Evolutionary conservation across 1,140 invertebrate species (phyloP).

Genomic region (Bombus huntii): DNA sequence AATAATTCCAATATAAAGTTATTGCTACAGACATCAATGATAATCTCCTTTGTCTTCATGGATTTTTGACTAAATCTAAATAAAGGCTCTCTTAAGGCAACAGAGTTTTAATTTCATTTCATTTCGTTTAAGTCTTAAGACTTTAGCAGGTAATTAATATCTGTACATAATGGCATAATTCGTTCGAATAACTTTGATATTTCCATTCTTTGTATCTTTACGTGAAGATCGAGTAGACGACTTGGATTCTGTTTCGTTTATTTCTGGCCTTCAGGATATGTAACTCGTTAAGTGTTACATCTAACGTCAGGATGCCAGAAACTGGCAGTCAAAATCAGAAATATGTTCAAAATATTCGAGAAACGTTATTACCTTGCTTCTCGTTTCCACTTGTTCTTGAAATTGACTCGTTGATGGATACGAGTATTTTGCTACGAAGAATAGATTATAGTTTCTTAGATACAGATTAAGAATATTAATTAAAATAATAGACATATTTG

Average conservation of each 20-base stretch:
- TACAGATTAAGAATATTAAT: too few species aligned
- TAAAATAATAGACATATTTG: too few species aligned
- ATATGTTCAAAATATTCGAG: neutral
- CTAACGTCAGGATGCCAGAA: neutral
- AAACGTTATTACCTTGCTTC: neutral
- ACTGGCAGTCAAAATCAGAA: neutral
- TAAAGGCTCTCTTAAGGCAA: neutral
- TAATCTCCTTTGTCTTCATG: too few species aligned
- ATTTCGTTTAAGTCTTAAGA: neutral
- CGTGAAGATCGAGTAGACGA: neutral
- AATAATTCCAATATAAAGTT: too few species aligned
- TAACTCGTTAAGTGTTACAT: neutral
- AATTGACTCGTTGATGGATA: neutral
- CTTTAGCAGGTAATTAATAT: neutral
- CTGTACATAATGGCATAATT: neutral
- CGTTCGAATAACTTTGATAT: neutral
- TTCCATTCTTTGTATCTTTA: neutral
- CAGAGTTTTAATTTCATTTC: too few species aligned
- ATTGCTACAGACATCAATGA: too few species aligned
- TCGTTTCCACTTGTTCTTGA: too few species aligned
- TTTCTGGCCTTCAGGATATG: conserved; percentile 4
- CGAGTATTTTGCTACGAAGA: too few species aligned
- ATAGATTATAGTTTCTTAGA: too few species aligned
- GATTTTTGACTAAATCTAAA: neutral
- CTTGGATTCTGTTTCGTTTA: conserved; percentile 2